Evolutionary conservation across 2,113 vertebrate species (phyloP), one percentile per base, ranked within the genome.

Genomic region (Puma concolor): DNA sequence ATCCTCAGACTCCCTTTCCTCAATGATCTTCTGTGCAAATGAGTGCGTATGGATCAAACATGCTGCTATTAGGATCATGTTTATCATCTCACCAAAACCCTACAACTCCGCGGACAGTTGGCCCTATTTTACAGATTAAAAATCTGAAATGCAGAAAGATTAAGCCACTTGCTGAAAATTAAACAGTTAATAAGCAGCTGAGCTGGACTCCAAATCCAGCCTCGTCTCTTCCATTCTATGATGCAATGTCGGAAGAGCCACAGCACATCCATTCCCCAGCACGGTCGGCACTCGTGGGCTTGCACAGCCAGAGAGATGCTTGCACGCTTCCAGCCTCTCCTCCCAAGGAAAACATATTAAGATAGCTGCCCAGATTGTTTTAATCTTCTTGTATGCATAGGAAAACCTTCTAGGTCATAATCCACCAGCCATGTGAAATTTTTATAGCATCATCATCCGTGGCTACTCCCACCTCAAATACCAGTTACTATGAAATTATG

Each of bases 401-500:
- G 76, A 97, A 84, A 94, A 89, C 72, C 57, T 63, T 64, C 95
- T 82, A 69, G 82, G 74, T 96, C 89, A 87, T 96, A 92, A 95
- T 95, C 83, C 21, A 38, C 57, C 81, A 80, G 64, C 38, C 64
- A 84, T 36, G 69, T 88, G 71, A 96, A 88, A 88, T 54, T 95
- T 98, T 97, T 94, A 92, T 76, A 97, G 81, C 87, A 96, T 94
- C 83, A 92, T 85, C 92, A 91, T 66, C 69, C 17, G 0, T 84
- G 80, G n/a, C 87, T 94, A 92, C 90, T 95, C 89, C 80, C 66
- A 85, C 33, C 74, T 60, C 93, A 96, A 91, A 97, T 81, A 91
- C 89, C 66, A 84, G 79, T 97, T 91, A 95, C 92, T 97, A 38
- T 92, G 80, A 98, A 97, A 97, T 88, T 90, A 96, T 85, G 88